Conservation (phyloP, 1,140 invertebrate species). For the Aphaenogaster rudis region DNA sequence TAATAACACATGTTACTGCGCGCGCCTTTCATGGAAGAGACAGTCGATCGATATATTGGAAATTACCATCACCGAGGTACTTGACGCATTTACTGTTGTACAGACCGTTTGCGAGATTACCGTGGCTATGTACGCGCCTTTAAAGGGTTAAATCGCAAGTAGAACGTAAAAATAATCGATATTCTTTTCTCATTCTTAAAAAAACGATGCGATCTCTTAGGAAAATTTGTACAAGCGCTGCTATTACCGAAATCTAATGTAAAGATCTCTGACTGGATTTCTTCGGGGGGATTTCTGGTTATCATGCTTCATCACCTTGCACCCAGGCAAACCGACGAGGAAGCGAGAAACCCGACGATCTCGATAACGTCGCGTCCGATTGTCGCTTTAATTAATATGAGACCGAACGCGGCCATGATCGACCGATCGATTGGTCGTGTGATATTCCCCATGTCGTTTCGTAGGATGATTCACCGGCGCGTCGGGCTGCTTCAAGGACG, state of each 20-base stretch:
- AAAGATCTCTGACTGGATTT: slow-evolving; percentile 55
- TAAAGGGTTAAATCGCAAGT: not conserved
- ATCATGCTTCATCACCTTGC: not conserved
- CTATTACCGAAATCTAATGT: slow-evolving; percentile 52
- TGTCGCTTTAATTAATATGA: slow-evolving; percentile 56
- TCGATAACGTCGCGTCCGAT: slow-evolving; percentile 41
- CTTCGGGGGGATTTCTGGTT: slow-evolving; percentile 10
- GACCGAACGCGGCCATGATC: slow-evolving; percentile 29
- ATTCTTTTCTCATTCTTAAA: not conserved
- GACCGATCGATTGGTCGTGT: slow-evolving; percentile 40
- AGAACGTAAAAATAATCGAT: not conserved
- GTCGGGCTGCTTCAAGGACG: slow-evolving; percentile 61
- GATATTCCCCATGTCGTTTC: slow-evolving; percentile 38
- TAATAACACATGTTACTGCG: slow-evolving; percentile 70
- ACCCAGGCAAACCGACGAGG: not conserved
- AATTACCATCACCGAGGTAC: slow-evolving; percentile 18
- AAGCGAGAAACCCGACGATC: slow-evolving; percentile 12
- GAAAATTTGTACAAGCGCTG: not conserved
- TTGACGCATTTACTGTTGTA: not conserved
- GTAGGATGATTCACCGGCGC: slow-evolving; percentile 69
- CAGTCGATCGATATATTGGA: slow-evolving; percentile 63
- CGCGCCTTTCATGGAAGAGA: slow-evolving; percentile 49
- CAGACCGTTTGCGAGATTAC: not conserved
- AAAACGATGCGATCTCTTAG: not conserved
- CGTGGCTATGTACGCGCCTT: not conserved